Evolutionary conservation across 1,140 invertebrate genomes (phyloP), one percentile per base, ranked within the genome.

Genomic region (Meteorus sp.): DNA sequence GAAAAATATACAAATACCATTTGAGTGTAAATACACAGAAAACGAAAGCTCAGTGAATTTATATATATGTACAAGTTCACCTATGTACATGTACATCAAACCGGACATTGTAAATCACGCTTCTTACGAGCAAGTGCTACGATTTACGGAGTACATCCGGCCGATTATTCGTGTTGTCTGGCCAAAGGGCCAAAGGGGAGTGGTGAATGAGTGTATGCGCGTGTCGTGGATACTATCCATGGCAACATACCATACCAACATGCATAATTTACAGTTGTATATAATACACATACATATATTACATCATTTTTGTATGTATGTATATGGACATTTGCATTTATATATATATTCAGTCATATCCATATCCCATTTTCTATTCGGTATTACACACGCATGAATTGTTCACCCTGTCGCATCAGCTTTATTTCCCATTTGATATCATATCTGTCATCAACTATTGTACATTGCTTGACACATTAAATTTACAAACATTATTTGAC

Each of bases 371-470:
- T 72, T n/a, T 73, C 65, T 73, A 73, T 69, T 68, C 67, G 64
- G 63, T 25, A 72, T 73, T 72, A 73, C 65, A 64, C 56, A 52
- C 65, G 65, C 65, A 70, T 61, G 64, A 63, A 70, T 69, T 65
- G 66, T 54, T 63, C 70, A 63, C 66, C 70, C 72, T 72, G 72
- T 73, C 71, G 64, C 68, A 63, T n/a, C 68, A 63, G 66, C 68
- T 71, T n/a, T n/a, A 73, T 73, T 72, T 73, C 71, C 71, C 67
- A 63, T n/a, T n/a, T 69, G 68, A 70, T 72, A 73, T 71, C 70
- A 69, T 72, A 73, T 73, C 71, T 70, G 71, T 71, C 71, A 73
- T 39, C 19, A 13, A 50, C 25, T 50, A 31, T n/a, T n/a, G n/a
- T n/a, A n/a, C n/a, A n/a, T n/a, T n/a, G n/a, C n/a, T n/a, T n/a